Evolutionary conservation across 1,140 invertebrate genomes (phyloP).

Genomic region (Drosophila ambigua): DNA sequence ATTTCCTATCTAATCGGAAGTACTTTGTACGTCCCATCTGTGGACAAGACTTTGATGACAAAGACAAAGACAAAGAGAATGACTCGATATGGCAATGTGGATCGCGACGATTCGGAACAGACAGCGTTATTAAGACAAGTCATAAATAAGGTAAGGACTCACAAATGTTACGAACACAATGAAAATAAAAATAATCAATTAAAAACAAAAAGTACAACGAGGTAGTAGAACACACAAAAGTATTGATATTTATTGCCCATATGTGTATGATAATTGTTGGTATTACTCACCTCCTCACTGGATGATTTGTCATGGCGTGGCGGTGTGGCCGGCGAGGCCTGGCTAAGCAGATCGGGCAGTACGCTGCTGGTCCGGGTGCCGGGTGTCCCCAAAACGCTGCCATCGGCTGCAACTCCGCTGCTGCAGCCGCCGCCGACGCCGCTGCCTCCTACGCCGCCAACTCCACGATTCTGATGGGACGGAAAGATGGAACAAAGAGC

Average conservation of each 20-base stretch:
- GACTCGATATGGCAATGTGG: conserved; percentile 12
- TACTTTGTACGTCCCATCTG: background rate
- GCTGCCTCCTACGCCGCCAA: conserved; percentile 83
- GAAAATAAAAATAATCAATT: conserved; percentile 52
- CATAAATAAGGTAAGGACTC: conserved; percentile 44
- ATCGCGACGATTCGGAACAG: conserved; percentile 1
- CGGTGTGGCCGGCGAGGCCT: conserved; percentile 91
- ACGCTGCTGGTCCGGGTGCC: conserved; percentile 94
- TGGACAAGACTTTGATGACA: background rate
- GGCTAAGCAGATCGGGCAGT: conserved; percentile 96
- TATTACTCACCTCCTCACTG: conserved; percentile 94
- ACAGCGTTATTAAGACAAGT: conserved; percentile 38
- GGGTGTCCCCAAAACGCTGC: conserved; percentile 88
- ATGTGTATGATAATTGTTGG: conserved; percentile 15
- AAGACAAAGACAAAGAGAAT: conserved; percentile 13
- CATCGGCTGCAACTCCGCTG: conserved; percentile 84
- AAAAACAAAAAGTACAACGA: conserved; percentile 31
- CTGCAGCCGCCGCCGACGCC: conserved; percentile 86
- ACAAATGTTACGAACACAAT: conserved; percentile 67
- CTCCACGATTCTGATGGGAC: conserved; percentile 86
- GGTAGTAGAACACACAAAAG: conserved; percentile 12
- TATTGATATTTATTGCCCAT: conserved; percentile 33
- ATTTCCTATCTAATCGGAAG: background rate
- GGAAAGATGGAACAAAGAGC: conserved; percentile 12
- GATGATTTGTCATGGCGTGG: conserved; percentile 96